Percentiles rank a stretch among this genome's conserved stretches.
Evolutionary conservation across 2,888 invertebrate species (phyloP).

Genomic region (Aporophyla nigra): DNA sequence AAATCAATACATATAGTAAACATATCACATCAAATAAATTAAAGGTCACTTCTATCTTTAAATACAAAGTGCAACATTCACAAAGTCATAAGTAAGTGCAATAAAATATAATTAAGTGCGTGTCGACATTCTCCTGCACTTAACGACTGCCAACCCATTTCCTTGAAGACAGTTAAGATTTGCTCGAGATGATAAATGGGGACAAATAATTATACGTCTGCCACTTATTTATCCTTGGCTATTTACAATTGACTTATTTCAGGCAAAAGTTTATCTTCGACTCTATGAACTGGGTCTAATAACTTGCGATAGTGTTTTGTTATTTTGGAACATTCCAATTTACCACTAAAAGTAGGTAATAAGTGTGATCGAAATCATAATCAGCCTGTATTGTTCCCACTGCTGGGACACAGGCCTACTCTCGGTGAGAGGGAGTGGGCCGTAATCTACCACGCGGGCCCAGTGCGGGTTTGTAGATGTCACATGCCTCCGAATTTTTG

Average conservation of each 20-base stretch:
- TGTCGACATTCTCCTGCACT: constrained; percentile 21
- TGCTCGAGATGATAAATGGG: constrained; percentile 17
- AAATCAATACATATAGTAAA: too few relatives aligned
- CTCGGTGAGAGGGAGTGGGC: too few relatives aligned
- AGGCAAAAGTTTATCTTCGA: constrained; percentile 17
- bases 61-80: constrained; percentile 24
- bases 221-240: constrained; percentile 30
- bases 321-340: not conserved
- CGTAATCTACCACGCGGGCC: too few relatives aligned
- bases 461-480: too few relatives aligned
- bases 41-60: not conserved
- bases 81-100: constrained; percentile 17
- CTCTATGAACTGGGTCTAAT: not conserved
- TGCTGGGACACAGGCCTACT: too few relatives aligned
- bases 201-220: constrained; percentile 27
- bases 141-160: constrained; percentile 34
- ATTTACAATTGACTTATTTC: constrained; percentile 5
- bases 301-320: not conserved
- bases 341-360: too few relatives aligned
- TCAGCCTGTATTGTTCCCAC: too few relatives aligned
- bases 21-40: not conserved
- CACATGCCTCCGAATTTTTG: too few relatives aligned
- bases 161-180: constrained; percentile 36
- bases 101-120: constrained; percentile 42
- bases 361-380: too few relatives aligned